A percentile compares a stretch with the other conserved stretches of the same genome.
These are phyloP conservation scores for Amorpha juglandis DNA, from an alignment of 2,888 invertebrate species.

Conservation along the genomic window DNA sequence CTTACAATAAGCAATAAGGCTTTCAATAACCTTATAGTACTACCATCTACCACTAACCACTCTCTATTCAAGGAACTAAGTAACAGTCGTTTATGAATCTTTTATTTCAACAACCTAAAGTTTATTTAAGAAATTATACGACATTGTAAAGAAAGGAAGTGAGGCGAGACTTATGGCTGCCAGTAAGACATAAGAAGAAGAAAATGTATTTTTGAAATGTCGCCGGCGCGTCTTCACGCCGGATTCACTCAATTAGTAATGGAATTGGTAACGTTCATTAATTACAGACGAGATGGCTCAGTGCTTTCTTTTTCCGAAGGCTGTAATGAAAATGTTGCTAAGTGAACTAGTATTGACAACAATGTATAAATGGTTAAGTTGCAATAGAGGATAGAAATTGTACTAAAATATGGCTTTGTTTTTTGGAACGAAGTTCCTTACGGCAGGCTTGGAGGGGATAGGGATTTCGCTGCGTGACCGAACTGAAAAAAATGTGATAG, in stretches of 20 bases:
- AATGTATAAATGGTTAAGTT: too few species aligned
- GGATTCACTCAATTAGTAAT: constrained; percentile 72
- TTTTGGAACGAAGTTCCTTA: too few species aligned
- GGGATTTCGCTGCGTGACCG: too few species aligned
- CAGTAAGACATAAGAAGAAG: constrained; percentile 59
- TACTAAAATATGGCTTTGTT: too few species aligned
- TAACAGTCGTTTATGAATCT: constrained; percentile 1
- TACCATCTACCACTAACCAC: too few species aligned
- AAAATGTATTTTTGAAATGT: constrained; percentile 77
- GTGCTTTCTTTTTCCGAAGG: constrained; percentile 11
- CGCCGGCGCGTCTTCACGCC: constrained; percentile 69
- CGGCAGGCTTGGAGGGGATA: too few species aligned
- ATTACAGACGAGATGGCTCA: constrained; percentile 39
- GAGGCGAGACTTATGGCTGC: constrained; percentile 43
- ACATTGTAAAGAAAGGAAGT: constrained; percentile 27
- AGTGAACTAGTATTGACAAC: too few species aligned
- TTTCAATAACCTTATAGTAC: too few species aligned
- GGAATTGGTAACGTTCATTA: constrained; percentile 58
- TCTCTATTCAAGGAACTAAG: neutral
- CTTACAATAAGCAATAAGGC: too few species aligned
- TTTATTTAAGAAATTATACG: constrained; percentile 26
- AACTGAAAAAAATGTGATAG: too few species aligned
- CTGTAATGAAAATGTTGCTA: constrained; percentile 9
- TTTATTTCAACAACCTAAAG: constrained; percentile 1
- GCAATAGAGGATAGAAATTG: too few species aligned